These are phyloP conservation scores for Melitaea athalia DNA, from an alignment of 2,888 invertebrate genomes.

Conservation along the genomic window DNA sequence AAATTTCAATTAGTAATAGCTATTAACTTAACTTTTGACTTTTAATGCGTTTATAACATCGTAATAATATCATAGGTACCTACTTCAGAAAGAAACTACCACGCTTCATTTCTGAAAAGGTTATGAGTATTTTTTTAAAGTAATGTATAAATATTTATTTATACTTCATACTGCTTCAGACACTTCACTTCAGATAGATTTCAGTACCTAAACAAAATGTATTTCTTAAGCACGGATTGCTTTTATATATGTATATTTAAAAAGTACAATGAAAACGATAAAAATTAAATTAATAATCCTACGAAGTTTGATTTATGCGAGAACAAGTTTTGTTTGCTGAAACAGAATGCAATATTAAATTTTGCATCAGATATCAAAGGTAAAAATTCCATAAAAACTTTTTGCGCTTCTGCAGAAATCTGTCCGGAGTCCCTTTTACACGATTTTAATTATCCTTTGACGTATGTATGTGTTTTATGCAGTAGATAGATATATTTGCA, in stretches of 20 bases:
- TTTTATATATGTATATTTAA: too few relatives aligned
- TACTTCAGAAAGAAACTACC: too few relatives aligned
- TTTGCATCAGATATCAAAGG: conserved; percentile 27
- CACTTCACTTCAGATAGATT: too few relatives aligned
- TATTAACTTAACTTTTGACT: too few relatives aligned
- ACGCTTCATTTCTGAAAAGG: too few relatives aligned
- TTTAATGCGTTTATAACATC: too few relatives aligned
- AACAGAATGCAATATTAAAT: conserved; percentile 26
- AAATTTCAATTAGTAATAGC: too few relatives aligned
- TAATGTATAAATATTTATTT: background rate
- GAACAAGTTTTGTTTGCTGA: conserved; percentile 22
- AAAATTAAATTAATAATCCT: background rate
- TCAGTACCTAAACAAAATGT: background rate
- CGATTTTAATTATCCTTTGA: conserved; percentile 29
- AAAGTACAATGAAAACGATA: background rate
- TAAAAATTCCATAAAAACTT: conserved; percentile 30
- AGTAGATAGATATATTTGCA: conserved; percentile 19
- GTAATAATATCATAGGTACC: too few relatives aligned
- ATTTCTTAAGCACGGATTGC: background rate
- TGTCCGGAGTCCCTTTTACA: conserved; percentile 27
- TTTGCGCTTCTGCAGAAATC: conserved; percentile 16
- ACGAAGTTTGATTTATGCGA: conserved; percentile 17
- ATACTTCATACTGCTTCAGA: too few relatives aligned
- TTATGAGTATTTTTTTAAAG: conserved; percentile 5
- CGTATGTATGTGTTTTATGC: conserved; percentile 16